Conservation (phyloP, 92 coral and sea anemone species). For the Actinostola sp. region DNA sequence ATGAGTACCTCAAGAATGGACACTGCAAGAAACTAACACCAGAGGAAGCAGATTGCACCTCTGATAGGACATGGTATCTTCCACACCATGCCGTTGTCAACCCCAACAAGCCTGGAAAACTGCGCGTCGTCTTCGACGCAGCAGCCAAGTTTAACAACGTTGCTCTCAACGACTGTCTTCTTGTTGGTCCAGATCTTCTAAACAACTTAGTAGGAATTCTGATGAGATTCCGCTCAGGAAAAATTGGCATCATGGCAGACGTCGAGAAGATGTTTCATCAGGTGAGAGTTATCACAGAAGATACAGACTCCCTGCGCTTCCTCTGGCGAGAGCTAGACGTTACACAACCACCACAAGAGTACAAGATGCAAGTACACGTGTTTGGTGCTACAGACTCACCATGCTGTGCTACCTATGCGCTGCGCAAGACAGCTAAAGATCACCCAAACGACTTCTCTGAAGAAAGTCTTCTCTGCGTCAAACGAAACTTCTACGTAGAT, state of each 20-base stretch:
- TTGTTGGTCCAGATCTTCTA: conserved; percentile 44
- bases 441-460: too few relatives aligned
- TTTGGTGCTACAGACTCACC: too few relatives aligned
- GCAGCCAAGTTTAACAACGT: conserved; percentile 35
- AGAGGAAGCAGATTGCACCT: too few relatives aligned
- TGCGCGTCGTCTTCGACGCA: conserved; percentile 17
- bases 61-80: conserved; percentile 1
- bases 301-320: conserved; percentile 49
- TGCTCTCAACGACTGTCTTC: conserved; percentile 42
- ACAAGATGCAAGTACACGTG: conserved; percentile 50
- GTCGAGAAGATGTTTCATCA: conserved; percentile 55
- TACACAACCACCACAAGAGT: conserved; percentile 33
- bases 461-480: too few relatives aligned
- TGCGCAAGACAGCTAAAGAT: too few relatives aligned
- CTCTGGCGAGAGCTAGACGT: conserved; percentile 61
- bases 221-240: conserved; percentile 37
- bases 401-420: conserved; percentile 9
- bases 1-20: conserved; percentile 36
- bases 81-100: conserved; percentile 63
- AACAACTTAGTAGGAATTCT: conserved; percentile 58
- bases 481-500: too few relatives aligned
- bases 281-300: conserved; percentile 40
- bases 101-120: conserved; percentile 45
- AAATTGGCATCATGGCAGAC: conserved; percentile 27
- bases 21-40: conserved; percentile 34